Evolutionary conservation across 2,113 vertebrate species (phyloP).

Genomic region (Platichthys stellatus): DNA sequence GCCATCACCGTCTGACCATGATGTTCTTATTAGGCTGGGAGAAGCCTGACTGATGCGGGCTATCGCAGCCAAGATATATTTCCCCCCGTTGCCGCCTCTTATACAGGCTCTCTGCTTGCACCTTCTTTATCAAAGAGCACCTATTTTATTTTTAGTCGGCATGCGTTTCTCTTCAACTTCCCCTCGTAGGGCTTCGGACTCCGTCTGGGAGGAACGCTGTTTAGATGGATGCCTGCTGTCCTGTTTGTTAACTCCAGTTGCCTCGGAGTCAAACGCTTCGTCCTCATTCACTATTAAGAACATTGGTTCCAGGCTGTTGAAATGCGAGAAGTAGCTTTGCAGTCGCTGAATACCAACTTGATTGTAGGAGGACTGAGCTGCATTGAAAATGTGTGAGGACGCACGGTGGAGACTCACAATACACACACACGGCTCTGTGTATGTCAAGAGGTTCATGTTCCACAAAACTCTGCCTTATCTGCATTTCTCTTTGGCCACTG

Average conservation of each 20-base stretch:
- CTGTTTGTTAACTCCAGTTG: constrained; percentile 40
- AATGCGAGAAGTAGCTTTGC: constrained; percentile 14
- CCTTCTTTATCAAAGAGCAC: constrained; percentile 40
- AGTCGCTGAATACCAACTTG: constrained; percentile 41
- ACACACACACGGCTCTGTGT: neutral
- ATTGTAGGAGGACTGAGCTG: neutral
- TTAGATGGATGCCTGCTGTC: constrained; percentile 33
- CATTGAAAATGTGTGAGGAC: constrained; percentile 8
- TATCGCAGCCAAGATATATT: constrained; percentile 19
- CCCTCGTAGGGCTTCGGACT: constrained; percentile 48
- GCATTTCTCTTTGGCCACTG: constrained; percentile 20
- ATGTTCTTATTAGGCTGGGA: constrained; percentile 71
- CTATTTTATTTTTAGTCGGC: constrained; percentile 14
- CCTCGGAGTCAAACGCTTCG: no score
- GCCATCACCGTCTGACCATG: constrained; percentile 62
- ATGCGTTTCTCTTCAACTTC: constrained; percentile 38
- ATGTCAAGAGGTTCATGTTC: constrained; percentile 5
- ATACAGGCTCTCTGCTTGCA: constrained; percentile 1
- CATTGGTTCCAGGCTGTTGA: neutral
- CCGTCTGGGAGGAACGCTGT: constrained; percentile 31
- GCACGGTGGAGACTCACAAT: neutral
- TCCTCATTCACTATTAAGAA: constrained; percentile 33
- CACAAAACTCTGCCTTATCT: constrained; percentile 26
- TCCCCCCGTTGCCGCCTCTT: no score
- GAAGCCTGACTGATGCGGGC: constrained; percentile 53